phyloP scores from a whole-genome alignment of 2,888 invertebrate genomes.

The Allolobophora icterica region DNA sequence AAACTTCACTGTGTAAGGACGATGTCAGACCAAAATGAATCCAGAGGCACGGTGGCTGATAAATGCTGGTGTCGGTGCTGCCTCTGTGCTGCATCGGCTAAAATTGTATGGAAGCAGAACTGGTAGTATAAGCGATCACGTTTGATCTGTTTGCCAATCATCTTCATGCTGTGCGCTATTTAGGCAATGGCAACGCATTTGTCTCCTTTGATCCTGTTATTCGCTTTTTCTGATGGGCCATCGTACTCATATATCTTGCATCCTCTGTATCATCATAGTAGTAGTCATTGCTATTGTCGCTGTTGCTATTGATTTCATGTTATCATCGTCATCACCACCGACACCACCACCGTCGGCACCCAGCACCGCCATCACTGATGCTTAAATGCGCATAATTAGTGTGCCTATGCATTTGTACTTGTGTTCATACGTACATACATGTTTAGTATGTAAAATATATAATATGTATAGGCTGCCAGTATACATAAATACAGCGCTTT shows the following conservation, averaged over 20 bases:
- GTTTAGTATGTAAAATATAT: not conserved
- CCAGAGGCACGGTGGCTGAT: not conserved
- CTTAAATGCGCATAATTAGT: not conserved
- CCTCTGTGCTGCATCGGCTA: not conserved
- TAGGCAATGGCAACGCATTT: not conserved
- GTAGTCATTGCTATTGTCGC: not conserved
- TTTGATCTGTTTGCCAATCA: not conserved
- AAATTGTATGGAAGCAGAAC: not conserved
- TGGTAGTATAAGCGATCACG: not conserved
- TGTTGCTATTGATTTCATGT: not conserved
- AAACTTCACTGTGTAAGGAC: not conserved
- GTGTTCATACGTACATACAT: not conserved
- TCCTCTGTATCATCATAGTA: not conserved
- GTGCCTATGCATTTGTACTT: not conserved
- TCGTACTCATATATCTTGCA: not conserved
- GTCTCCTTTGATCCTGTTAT: not conserved
- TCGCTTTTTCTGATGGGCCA: not conserved
- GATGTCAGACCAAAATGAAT: not conserved
- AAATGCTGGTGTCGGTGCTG: not conserved
- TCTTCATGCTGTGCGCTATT: not conserved
- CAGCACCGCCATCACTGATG: too few relatives aligned
- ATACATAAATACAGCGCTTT: too few relatives aligned
- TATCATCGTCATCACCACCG: not conserved
- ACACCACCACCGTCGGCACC: not conserved
- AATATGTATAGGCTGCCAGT: not conserved